These are phyloP conservation scores for Rhynchonycteris naso DNA, from an alignment of 2,797 vertebrate genomes.

Conservation along the genomic window DNA sequence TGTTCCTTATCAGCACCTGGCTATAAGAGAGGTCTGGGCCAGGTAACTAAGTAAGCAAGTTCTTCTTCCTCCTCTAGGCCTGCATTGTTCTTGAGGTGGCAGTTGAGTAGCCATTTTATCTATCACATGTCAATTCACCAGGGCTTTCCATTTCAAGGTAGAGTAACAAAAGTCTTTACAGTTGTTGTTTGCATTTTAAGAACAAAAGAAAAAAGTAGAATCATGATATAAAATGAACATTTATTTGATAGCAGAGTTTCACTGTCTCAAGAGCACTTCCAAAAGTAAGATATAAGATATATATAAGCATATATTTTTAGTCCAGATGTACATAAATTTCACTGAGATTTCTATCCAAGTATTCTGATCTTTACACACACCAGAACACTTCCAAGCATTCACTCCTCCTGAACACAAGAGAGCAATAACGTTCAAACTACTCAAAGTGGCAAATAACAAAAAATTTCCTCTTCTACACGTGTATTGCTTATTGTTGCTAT, in stretches of 20 bases:
- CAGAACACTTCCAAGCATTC: neutral
- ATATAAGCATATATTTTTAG: neutral
- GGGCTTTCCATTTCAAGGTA: neutral
- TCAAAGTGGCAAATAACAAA: slow-evolving; percentile 2
- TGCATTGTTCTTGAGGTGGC: too few relatives aligned
- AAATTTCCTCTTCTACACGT: neutral
- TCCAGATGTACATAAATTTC: neutral
- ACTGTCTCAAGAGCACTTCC: neutral
- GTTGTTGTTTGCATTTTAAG: neutral
- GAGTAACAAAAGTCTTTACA: neutral
- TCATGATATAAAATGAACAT: neutral
- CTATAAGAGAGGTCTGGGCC: too few relatives aligned
- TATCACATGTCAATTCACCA: neutral
- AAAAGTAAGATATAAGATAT: neutral
- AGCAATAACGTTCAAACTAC: neutral
- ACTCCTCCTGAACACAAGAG: neutral
- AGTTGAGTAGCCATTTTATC: too few relatives aligned
- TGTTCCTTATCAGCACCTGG: too few relatives aligned
- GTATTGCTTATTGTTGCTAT: neutral
- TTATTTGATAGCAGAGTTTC: neutral
- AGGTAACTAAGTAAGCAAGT: too few relatives aligned
- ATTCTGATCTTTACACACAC: neutral
- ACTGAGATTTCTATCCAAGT: neutral
- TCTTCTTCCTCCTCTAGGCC: too few relatives aligned
- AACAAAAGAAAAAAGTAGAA: neutral